Percentiles rank a stretch among this genome's conserved stretches.
phyloP scores from a whole-genome alignment of 2,797 vertebrate species.

The Prunella strophiata region DNA sequence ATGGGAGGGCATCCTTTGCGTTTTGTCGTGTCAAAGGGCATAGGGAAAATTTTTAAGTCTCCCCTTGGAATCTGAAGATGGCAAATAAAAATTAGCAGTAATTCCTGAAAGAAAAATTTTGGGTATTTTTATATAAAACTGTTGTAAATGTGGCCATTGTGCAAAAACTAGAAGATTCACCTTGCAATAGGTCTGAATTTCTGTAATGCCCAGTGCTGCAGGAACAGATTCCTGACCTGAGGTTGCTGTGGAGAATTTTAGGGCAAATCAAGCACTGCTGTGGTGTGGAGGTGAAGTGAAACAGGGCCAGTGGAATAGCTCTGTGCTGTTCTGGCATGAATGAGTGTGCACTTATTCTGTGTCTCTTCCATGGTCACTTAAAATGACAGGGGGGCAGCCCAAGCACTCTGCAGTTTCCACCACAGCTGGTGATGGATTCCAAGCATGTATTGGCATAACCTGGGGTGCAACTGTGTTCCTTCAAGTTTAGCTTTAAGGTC shows the following conservation, averaged over 20 bases:
- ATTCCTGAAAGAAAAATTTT: neutral
- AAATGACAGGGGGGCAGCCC: neutral
- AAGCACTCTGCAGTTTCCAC: neutral
- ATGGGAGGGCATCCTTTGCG: neutral
- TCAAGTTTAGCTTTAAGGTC: conserved; percentile 4
- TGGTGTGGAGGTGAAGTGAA: neutral
- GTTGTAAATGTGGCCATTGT: neutral
- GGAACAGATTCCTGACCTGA: neutral
- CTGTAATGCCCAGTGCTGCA: accelerated
- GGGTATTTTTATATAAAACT: neutral
- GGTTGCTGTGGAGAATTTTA: neutral
- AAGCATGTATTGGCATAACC: accelerated
- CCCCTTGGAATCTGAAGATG: neutral
- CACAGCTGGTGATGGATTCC: neutral
- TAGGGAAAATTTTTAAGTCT: neutral
- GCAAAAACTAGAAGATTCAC: neutral
- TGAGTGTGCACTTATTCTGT: neutral
- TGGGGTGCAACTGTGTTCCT: neutral
- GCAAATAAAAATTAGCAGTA: neutral
- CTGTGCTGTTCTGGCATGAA: neutral
- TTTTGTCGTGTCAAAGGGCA: neutral
- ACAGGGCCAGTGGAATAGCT: neutral
- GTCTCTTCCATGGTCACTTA: neutral
- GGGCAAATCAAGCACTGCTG: neutral
- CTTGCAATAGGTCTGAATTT: neutral